These are phyloP conservation scores for Temnothorax rugatulus DNA, from an alignment of 2,888 invertebrate species.

Conservation along the genomic window DNA sequence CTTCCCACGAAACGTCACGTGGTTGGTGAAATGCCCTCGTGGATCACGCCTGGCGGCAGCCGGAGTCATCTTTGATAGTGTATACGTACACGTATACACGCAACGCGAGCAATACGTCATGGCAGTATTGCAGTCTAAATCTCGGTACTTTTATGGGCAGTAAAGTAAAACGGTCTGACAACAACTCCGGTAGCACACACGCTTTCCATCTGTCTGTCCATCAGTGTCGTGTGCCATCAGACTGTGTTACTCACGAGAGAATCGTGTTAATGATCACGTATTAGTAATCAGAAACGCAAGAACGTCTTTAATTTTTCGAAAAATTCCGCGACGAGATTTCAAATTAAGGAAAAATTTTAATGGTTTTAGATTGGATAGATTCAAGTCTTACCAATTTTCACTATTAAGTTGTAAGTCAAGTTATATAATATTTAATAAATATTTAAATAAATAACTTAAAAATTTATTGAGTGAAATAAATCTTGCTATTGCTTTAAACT, in stretches of 20 bases:
- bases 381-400: neutral
- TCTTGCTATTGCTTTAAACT: neutral
- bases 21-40: slow-evolving; percentile 42
- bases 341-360: neutral
- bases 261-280: slow-evolving; percentile 51
- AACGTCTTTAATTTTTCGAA: neutral
- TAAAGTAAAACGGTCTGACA: slow-evolving; percentile 86
- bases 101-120: slow-evolving; percentile 81
- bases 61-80: slow-evolving; percentile 35
- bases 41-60: slow-evolving; percentile 69
- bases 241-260: slow-evolving; percentile 63
- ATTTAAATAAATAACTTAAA: neutral
- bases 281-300: slow-evolving; percentile 8
- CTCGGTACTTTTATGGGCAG: slow-evolving; percentile 86
- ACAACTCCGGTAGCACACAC: slow-evolving; percentile 80
- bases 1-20: slow-evolving; percentile 53
- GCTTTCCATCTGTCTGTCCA: slow-evolving; percentile 73
- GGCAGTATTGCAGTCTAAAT: slow-evolving; percentile 85
- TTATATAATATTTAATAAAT: neutral
- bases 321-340: neutral
- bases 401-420: neutral
- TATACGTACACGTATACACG: slow-evolving; percentile 50
- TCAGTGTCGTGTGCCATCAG: slow-evolving; percentile 60
- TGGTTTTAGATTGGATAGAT: neutral
- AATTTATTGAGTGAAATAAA: neutral